Conservation (phyloP, 1,140 invertebrate genomes). For the Drosophila malerkotliana region DNA sequence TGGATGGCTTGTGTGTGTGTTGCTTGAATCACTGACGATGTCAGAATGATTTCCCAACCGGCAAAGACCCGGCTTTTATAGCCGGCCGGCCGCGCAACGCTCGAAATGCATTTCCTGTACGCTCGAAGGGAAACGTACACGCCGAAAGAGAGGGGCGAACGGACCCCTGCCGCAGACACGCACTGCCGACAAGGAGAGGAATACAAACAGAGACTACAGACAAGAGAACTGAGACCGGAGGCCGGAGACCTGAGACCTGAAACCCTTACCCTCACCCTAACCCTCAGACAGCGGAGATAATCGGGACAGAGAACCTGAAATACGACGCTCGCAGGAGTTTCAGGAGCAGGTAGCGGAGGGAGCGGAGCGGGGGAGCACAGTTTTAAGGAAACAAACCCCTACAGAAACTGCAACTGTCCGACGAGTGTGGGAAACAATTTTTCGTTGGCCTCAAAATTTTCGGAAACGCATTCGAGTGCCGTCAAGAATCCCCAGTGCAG, state of each 20-base stretch:
- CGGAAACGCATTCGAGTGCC: constrained; percentile 79
- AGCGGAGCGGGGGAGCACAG: constrained; percentile 38
- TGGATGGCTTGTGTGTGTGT: constrained; percentile 40
- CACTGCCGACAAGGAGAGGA: constrained; percentile 18
- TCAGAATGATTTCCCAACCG: constrained; percentile 80
- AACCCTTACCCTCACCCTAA: constrained; percentile 35
- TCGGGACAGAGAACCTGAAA: constrained; percentile 69
- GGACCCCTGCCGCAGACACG: constrained; percentile 62
- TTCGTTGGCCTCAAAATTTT: constrained; percentile 74
- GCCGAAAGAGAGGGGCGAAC: constrained; percentile 38
- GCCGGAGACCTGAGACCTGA: constrained; percentile 12
- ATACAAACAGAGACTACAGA: constrained; percentile 21
- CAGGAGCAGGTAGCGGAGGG: constrained; percentile 60
- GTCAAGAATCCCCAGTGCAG: constrained; percentile 41
- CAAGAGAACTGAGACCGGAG: not conserved
- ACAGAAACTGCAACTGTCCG: constrained; percentile 76
- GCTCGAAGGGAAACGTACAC: constrained; percentile 26
- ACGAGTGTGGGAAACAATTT: constrained; percentile 83
- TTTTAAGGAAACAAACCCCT: constrained; percentile 70
- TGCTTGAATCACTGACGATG: constrained; percentile 76
- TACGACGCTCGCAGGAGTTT: constrained; percentile 52
- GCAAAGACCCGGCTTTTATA: constrained; percentile 75
- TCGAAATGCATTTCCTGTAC: constrained; percentile 80
- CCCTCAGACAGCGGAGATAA: constrained; percentile 56
- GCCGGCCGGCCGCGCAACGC: constrained; percentile 20